Evolutionary conservation across 1,140 invertebrate genomes (phyloP).

Genomic region (Bombus soroeensis): DNA sequence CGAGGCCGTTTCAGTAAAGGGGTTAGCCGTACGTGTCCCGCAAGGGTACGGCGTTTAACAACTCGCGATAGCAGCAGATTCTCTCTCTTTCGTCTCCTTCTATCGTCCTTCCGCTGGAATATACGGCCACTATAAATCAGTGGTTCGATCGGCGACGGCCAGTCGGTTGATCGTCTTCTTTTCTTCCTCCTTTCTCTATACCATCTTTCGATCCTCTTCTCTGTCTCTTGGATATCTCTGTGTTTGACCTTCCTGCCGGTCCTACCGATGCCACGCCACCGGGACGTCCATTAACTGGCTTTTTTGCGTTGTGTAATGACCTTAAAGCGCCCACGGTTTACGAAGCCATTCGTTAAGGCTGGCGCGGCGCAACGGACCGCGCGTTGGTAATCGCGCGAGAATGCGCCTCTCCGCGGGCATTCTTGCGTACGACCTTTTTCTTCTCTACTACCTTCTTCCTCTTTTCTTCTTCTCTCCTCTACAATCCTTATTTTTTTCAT

Average conservation of each 20-base stretch:
- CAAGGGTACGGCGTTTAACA: slow-evolving; percentile 37
- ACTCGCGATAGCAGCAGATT: slow-evolving; percentile 10
- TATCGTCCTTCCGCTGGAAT: slow-evolving; percentile 53
- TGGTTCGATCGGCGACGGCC: slow-evolving; percentile 57
- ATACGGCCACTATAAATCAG: slow-evolving; percentile 70
- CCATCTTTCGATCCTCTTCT: background rate
- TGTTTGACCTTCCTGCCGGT: slow-evolving; percentile 18
- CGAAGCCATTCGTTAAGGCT: slow-evolving; percentile 73
- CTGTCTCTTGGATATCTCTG: background rate
- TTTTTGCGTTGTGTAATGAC: slow-evolving; percentile 73
- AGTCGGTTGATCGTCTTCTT: slow-evolving; percentile 27
- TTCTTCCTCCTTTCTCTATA: background rate
- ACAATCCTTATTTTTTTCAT: background rate
- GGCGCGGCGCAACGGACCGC: slow-evolving; percentile 22
- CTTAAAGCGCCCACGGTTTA: slow-evolving; percentile 72
- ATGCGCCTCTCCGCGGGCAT: slow-evolving; percentile 64
- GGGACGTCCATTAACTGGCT: slow-evolving; percentile 68
- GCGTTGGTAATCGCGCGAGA: slow-evolving; percentile 59
- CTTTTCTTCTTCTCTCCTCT: background rate
- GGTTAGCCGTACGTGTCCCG: slow-evolving; percentile 32
- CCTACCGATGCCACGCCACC: slow-evolving; percentile 34
- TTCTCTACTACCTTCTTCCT: background rate
- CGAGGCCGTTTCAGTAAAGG: slow-evolving; percentile 42
- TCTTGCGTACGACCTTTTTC: slow-evolving; percentile 61
- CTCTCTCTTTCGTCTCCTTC: background rate